Conservation (phyloP, 2,797 vertebrate species). For the Mormyrus proboscirostris region DNA sequence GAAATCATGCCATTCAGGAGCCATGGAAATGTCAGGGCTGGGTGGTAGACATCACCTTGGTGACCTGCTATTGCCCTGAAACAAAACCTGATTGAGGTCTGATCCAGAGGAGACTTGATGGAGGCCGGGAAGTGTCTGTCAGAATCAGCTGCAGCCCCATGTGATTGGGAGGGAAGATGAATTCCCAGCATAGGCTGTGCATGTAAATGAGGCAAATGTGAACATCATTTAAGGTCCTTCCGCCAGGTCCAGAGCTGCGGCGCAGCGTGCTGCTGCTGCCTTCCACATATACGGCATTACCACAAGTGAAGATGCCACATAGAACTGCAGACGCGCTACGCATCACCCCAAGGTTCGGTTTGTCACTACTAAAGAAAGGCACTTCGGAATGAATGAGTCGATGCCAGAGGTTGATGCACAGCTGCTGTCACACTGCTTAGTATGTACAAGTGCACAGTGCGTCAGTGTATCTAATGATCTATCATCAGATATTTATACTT, state of each 20-base stretch:
- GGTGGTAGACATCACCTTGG: neutral
- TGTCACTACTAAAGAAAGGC: neutral
- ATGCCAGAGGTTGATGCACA: neutral
- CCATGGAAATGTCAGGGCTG: neutral
- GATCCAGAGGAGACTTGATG: neutral
- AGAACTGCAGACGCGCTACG: neutral
- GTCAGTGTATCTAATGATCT: neutral
- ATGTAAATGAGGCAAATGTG: neutral
- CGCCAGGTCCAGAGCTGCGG: neutral
- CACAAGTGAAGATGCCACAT: neutral
- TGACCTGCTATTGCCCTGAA: neutral
- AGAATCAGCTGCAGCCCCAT: neutral
- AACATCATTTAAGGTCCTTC: neutral
- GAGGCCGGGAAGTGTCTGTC: neutral
- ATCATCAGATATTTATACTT: neutral
- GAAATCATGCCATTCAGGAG: neutral
- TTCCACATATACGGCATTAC: neutral
- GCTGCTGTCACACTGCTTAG: neutral
- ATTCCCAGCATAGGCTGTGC: neutral
- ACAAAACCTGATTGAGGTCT: neutral
- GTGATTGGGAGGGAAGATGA: neutral
- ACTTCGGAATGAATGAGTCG: neutral
- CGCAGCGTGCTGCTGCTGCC: neutral
- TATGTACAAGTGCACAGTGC: neutral
- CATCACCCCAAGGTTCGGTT: neutral